Percentiles rank a stretch among this genome's conserved stretches.
Evolutionary conservation across 2,113 vertebrate genomes (phyloP).

Genomic region (Pteronura brasiliensis): DNA sequence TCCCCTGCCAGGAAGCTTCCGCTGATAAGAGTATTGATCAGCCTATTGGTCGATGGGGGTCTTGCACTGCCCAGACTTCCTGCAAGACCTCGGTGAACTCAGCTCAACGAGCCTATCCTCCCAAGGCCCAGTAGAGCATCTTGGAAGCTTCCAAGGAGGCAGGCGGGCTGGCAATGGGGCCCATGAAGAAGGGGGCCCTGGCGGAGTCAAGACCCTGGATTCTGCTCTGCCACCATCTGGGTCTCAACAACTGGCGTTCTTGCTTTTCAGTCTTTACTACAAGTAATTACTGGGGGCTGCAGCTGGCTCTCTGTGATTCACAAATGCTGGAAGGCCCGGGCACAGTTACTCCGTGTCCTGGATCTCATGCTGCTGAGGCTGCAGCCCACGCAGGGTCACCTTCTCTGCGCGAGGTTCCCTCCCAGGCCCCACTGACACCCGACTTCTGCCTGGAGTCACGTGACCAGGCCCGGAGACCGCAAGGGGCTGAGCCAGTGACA

Average conservation of each 20-base stretch:
- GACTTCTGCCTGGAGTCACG: accelerated
- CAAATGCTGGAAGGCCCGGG: background rate
- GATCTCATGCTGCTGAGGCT: background rate
- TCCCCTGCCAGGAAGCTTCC: background rate
- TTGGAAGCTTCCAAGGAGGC: background rate
- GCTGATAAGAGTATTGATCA: background rate
- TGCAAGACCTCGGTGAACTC: background rate
- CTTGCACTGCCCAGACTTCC: background rate
- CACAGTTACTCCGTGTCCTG: background rate
- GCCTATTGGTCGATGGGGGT: background rate
- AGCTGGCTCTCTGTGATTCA: background rate
- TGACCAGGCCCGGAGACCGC: background rate
- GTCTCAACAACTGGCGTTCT: background rate
- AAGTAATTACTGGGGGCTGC: background rate
- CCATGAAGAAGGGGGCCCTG: background rate
- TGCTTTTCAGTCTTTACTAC: too few relatives aligned
- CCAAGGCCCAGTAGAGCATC: background rate
- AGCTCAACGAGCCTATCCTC: background rate
- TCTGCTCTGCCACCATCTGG: background rate
- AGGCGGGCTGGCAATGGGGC: background rate
- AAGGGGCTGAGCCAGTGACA: background rate
- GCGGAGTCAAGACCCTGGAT: accelerated
- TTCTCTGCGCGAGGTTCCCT: background rate
- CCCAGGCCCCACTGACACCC: accelerated
- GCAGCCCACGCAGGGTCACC: accelerated